phyloP scores from a whole-genome alignment of 2,797 vertebrate species.

The Rhinichthys osculus region DNA sequence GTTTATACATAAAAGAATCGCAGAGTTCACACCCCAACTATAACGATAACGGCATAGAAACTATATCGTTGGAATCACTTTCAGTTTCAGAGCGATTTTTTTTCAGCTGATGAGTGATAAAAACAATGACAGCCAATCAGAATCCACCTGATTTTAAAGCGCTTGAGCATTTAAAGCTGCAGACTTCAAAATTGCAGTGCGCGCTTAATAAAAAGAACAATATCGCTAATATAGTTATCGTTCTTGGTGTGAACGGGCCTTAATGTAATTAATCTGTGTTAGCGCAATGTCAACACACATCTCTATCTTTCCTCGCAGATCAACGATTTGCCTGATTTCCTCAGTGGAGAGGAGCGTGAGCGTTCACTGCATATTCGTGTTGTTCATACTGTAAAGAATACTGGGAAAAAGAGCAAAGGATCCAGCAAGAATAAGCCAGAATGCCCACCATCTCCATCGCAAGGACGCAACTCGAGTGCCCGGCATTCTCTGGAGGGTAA shows the following conservation, averaged over 20 bases:
- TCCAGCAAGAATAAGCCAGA: slow-evolving; percentile 20
- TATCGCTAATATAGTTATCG: background rate
- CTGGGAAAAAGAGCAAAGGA: slow-evolving; percentile 55
- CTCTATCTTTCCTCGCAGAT: slow-evolving; percentile 69
- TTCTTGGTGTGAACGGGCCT: background rate
- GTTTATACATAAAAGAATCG: background rate
- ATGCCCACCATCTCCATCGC: slow-evolving; percentile 13
- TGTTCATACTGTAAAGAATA: slow-evolving; percentile 66
- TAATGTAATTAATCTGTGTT: background rate
- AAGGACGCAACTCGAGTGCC: slow-evolving; percentile 21
- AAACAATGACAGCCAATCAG: background rate
- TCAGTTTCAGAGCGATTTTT: background rate
- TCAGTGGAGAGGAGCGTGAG: slow-evolving; percentile 76
- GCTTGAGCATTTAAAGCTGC: no score
- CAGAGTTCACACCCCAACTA: background rate
- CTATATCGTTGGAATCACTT: background rate
- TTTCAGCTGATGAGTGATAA: background rate
- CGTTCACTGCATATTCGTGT: slow-evolving; percentile 82
- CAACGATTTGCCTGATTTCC: slow-evolving; percentile 84
- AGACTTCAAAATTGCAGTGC: background rate
- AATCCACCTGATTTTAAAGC: background rate
- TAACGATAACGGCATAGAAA: background rate
- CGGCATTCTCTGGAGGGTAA: slow-evolving; percentile 63
- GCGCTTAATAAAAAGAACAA: no score
- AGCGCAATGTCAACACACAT: background rate